Conservation (phyloP, 2,888 invertebrate species). For the Aradus depressus region DNA sequence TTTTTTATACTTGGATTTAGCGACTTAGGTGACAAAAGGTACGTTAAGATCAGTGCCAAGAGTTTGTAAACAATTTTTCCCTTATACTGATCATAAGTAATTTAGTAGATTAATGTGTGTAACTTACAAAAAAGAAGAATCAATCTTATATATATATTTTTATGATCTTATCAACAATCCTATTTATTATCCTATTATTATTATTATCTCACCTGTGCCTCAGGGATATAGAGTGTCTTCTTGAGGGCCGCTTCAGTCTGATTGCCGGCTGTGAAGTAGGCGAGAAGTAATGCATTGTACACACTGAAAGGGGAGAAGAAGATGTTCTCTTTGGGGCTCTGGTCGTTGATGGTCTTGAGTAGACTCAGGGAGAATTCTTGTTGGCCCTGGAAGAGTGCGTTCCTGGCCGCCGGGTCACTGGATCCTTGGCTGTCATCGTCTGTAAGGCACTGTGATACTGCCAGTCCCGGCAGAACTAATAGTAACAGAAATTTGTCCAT, state of each 20-base stretch:
- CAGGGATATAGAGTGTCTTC: constrained; percentile 49
- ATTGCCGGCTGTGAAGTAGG: constrained; percentile 64
- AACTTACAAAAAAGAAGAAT: too few relatives aligned
- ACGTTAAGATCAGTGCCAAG: too few relatives aligned
- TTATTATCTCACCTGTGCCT: constrained; percentile 42
- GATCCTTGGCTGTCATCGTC: constrained; percentile 37
- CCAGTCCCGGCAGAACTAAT: constrained; percentile 22
- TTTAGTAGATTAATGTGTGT: too few relatives aligned
- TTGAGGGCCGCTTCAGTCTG: constrained; percentile 56
- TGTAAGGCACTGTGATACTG: constrained; percentile 41
- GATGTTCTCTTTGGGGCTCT: constrained; percentile 58
- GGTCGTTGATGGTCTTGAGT: constrained; percentile 52
- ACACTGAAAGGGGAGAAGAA: constrained; percentile 84
- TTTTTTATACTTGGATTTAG: too few relatives aligned
- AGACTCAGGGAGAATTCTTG: constrained; percentile 59
- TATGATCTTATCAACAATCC: too few relatives aligned
- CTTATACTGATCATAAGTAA: too few relatives aligned
- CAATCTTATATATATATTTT: too few relatives aligned
- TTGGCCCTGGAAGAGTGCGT: constrained; percentile 47
- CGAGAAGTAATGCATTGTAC: constrained; percentile 64
- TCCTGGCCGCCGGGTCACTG: constrained; percentile 34
- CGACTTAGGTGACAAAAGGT: too few relatives aligned
- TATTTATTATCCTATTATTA: too few relatives aligned
- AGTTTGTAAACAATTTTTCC: too few relatives aligned
- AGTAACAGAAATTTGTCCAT: constrained; percentile 23